phyloP scores from a whole-genome alignment of 2,888 invertebrate species.

The Ceraclea dissimilis region DNA sequence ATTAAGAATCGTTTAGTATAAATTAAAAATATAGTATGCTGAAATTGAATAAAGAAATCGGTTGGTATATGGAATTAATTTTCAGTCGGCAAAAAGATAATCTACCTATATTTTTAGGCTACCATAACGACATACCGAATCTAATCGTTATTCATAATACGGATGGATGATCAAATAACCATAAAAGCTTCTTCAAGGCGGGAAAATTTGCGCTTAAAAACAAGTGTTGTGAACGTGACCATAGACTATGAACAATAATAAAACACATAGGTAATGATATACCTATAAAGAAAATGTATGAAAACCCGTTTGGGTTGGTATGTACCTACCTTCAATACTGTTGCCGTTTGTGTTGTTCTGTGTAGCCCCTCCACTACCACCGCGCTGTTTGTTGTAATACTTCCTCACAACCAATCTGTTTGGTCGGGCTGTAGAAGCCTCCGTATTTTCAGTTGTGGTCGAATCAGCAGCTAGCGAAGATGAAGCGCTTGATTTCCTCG shows the following conservation, averaged over 20 bases:
- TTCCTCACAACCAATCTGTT: slow-evolving; percentile 25
- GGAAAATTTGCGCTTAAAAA: slow-evolving; percentile 16
- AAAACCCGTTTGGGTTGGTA: slow-evolving; percentile 17
- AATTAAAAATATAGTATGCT: too few relatives aligned
- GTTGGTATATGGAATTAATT: too few relatives aligned
- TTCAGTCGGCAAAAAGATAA: too few relatives aligned
- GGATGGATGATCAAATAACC: too few relatives aligned
- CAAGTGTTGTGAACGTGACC: slow-evolving; percentile 23
- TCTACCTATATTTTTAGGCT: too few relatives aligned
- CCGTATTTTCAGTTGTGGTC: slow-evolving; percentile 18
- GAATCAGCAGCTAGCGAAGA: slow-evolving; percentile 8
- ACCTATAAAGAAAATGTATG: slow-evolving; percentile 7
- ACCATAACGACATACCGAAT: too few relatives aligned
- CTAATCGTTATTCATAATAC: too few relatives aligned
- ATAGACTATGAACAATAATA: slow-evolving; percentile 16
- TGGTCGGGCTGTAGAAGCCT: slow-evolving; percentile 14
- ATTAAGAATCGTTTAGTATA: too few relatives aligned
- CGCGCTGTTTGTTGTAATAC: slow-evolving; percentile 15
- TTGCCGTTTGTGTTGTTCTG: background rate
- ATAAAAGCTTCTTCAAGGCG: slow-evolving; percentile 2
- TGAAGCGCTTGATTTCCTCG: slow-evolving; percentile 13
- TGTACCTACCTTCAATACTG: background rate
- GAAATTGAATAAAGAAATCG: too few relatives aligned
- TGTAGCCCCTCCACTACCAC: slow-evolving; percentile 4
- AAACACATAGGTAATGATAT: slow-evolving; percentile 1